These are phyloP conservation scores for Trypoxylus dichotomus DNA, from an alignment of 1,140 invertebrate species.

Conservation along the genomic window DNA sequence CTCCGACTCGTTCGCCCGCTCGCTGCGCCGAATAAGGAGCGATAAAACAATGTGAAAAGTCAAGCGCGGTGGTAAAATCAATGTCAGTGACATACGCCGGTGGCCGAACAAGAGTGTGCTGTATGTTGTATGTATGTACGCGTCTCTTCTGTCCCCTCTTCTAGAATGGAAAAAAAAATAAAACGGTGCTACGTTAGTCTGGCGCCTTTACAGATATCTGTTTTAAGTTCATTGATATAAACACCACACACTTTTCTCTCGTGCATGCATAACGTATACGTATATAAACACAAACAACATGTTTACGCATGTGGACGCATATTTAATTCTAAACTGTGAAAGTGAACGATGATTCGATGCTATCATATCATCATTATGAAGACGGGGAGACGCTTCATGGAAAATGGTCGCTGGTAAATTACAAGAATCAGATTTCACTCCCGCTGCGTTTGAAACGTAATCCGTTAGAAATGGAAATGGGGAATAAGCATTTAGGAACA, in stretches of 20 bases:
- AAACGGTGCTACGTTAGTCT: slow-evolving; percentile 2
- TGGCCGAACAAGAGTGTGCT: not conserved
- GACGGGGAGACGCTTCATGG: not conserved
- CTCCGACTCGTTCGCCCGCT: not conserved
- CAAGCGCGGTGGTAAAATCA: slow-evolving; percentile 7
- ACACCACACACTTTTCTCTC: not conserved
- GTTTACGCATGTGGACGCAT: not conserved
- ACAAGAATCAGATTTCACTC: not conserved
- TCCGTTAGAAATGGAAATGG: not conserved
- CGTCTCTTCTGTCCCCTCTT: not conserved
- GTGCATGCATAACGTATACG: too few species aligned
- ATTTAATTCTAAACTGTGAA: slow-evolving; percentile 20
- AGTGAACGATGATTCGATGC: slow-evolving; percentile 3
- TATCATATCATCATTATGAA: not conserved
- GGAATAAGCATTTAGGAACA: not conserved
- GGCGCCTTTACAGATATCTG: slow-evolving; percentile 20
- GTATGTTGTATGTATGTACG: not conserved
- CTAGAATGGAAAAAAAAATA: not conserved
- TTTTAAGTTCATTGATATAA: slow-evolving; percentile 25
- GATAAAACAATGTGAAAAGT: slow-evolving; percentile 17
- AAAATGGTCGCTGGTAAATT: not conserved
- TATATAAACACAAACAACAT: not conserved
- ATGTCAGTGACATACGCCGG: slow-evolving; percentile 18
- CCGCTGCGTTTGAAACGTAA: not conserved
- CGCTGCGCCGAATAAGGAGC: not conserved